Evolutionary conservation across 1,140 invertebrate genomes (phyloP), one percentile per base, ranked within the genome.

Genomic region (Drosophila miranda): DNA sequence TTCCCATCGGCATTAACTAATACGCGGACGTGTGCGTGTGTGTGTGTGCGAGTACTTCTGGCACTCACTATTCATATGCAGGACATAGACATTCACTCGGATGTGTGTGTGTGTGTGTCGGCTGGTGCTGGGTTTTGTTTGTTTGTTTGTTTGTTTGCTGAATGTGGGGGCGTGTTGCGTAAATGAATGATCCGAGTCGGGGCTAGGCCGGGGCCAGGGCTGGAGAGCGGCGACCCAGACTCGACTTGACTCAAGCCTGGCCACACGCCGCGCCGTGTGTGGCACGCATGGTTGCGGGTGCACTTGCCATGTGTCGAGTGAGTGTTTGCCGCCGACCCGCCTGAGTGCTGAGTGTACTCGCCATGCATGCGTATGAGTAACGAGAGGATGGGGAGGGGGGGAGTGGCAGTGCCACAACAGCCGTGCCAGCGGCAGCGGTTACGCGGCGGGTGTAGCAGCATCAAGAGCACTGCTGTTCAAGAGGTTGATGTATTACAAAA

Each of bases 281-380:
- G 34, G 34, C 64, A 82, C 79, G 75, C 79, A 77, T 79, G 78
- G 49, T 54, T 63, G 56, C 50, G 48, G 75, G 60, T 78, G 78
- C 69, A 87, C 81, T 84, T 82, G 81, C 66, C 57, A 62, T 74
- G 46, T 63, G 49, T 19, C 46, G 48, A 45, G 38, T 66, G 53
- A 45, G 50, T 51, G 50, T 30, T 34, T 19, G 43, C 54, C 45
- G 3, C 26, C 62, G 41, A 57, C 55, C 53, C 57, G 63, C 51
- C 57, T 68, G 70, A 78, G 75, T 77, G 77, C 68, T 68, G 62
- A 84, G 80, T 77, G 80, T 81, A 59, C 80, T 86, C 76, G 77
- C 81, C 61, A 84, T 84, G 80, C 80, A 84, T 84, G 80, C 80
- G 81, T 84, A 73, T 84, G 81, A 84, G 80, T 84, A 84, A 80